These are phyloP conservation scores for Geopemphigus sp. DNA, from an alignment of 1,140 invertebrate genomes.

Conservation along the genomic window DNA sequence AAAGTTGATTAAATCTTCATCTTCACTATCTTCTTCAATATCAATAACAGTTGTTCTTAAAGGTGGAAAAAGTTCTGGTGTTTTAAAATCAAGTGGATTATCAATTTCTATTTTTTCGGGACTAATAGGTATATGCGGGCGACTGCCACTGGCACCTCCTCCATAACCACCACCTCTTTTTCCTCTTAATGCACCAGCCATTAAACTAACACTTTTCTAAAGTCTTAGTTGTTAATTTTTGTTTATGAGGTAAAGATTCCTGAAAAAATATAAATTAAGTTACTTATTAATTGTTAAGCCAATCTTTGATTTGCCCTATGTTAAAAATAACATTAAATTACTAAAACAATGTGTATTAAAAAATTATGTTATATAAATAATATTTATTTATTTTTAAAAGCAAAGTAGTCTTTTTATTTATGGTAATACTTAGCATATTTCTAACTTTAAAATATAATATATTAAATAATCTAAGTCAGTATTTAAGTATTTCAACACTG, in stretches of 20 bases:
- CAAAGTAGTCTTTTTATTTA: too few relatives aligned
- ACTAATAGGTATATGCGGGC: slow-evolving; percentile 31
- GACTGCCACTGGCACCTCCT: slow-evolving; percentile 2
- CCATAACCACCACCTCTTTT: slow-evolving; percentile 30
- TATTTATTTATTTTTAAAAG: too few relatives aligned
- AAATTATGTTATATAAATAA: too few relatives aligned
- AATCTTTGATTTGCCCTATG: too few relatives aligned
- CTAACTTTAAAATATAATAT: too few relatives aligned
- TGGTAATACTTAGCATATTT: too few relatives aligned
- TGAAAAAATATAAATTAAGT: slow-evolving; percentile 8
- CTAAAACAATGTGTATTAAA: too few relatives aligned
- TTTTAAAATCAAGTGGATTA: slow-evolving; percentile 30
- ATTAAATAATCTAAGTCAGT: too few relatives aligned
- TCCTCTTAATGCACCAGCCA: slow-evolving; percentile 40
- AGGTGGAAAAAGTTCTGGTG: slow-evolving; percentile 42
- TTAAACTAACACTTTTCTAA: slow-evolving; percentile 41
- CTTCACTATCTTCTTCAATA: slow-evolving; percentile 50
- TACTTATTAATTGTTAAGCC: neutral
- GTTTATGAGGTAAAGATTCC: slow-evolving; percentile 26
- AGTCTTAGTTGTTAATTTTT: slow-evolving; percentile 27
- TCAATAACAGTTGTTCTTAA: slow-evolving; percentile 44
- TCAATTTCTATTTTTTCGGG: slow-evolving; percentile 6
- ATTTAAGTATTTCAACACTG: too few relatives aligned
- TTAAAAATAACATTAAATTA: too few relatives aligned
- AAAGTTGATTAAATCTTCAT: slow-evolving; percentile 46